These are phyloP conservation scores for Nannobrachium achirus DNA, from an alignment of 2,113 vertebrate genomes.

Conservation along the genomic window DNA sequence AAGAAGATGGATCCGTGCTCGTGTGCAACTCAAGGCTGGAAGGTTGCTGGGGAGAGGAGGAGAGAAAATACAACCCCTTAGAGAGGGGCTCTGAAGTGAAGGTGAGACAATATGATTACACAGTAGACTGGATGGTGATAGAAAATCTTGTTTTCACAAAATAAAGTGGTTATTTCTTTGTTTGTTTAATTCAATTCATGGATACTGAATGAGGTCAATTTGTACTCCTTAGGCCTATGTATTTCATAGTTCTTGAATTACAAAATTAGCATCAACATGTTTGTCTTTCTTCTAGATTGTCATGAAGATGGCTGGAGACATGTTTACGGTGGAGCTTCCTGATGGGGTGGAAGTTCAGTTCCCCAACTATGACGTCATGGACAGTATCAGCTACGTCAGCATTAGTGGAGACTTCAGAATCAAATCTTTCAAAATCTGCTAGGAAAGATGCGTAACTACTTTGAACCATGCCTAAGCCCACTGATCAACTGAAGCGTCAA, in stretches of 20 bases:
- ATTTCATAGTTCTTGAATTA: too few relatives aligned
- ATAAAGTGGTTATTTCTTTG: too few relatives aligned
- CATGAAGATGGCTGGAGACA: constrained; percentile 72
- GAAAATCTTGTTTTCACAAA: too few relatives aligned
- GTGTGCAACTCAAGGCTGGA: constrained; percentile 88
- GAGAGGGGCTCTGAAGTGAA: constrained; percentile 77
- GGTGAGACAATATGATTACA: constrained; percentile 70
- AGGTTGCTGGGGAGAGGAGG: constrained; percentile 86
- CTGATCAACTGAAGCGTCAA: too few relatives aligned
- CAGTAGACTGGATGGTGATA: too few relatives aligned
- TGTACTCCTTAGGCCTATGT: too few relatives aligned
- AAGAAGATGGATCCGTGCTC: constrained; percentile 78
- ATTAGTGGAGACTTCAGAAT: constrained; percentile 76
- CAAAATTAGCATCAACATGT: background rate
- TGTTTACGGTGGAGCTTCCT: constrained; percentile 83
- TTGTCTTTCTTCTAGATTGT: constrained; percentile 65
- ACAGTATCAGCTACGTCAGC: constrained; percentile 76
- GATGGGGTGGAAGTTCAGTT: constrained; percentile 79
- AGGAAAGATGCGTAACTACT: constrained; percentile 37
- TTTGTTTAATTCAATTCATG: too few relatives aligned
- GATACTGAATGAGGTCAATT: too few relatives aligned
- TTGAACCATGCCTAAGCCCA: too few relatives aligned
- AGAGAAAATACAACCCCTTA: constrained; percentile 86
- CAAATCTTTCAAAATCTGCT: constrained; percentile 82
- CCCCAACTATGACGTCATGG: constrained; percentile 75